Conservation (phyloP, 2,888 invertebrate species). For the Bombyx huttoni region DNA sequence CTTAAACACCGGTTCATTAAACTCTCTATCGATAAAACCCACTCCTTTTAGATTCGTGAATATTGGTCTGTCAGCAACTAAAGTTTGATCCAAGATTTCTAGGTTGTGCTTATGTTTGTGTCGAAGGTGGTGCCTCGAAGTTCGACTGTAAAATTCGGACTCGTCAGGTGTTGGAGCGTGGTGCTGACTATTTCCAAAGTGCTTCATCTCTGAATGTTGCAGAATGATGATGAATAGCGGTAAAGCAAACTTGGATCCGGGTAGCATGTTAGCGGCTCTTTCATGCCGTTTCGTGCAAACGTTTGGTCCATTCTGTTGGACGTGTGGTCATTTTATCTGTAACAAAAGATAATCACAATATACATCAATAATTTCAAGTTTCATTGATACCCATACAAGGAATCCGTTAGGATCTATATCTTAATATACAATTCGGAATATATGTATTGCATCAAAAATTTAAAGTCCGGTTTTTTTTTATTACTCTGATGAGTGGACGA, state of each 20-base stretch:
- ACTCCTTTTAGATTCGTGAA: conserved; percentile 25
- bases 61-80: conserved; percentile 20
- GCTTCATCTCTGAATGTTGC: conserved; percentile 43
- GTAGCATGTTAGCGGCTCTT: conserved; percentile 42
- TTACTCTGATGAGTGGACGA: no score
- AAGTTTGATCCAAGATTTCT: conserved; percentile 16
- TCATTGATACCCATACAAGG: background rate
- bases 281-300: conserved; percentile 44
- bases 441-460: no score
- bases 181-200: conserved; percentile 21
- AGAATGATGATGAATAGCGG: conserved; percentile 36
- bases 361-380: background rate
- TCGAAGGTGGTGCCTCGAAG: conserved; percentile 33
- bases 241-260: conserved; percentile 41
- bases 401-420: no score
- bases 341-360: conserved; percentile 24
- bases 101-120: conserved; percentile 44
- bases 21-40: conserved; percentile 22
- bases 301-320: conserved; percentile 34
- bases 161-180: conserved; percentile 10
- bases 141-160: conserved; percentile 19
- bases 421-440: no score
- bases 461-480: no score
- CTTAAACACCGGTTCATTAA: conserved; percentile 7
- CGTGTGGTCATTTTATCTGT: conserved; percentile 43